Percentiles rank a stretch among this genome's conserved stretches.
Evolutionary conservation across 2,888 invertebrate species (phyloP).

Genomic region (Maniola hyperantus): DNA sequence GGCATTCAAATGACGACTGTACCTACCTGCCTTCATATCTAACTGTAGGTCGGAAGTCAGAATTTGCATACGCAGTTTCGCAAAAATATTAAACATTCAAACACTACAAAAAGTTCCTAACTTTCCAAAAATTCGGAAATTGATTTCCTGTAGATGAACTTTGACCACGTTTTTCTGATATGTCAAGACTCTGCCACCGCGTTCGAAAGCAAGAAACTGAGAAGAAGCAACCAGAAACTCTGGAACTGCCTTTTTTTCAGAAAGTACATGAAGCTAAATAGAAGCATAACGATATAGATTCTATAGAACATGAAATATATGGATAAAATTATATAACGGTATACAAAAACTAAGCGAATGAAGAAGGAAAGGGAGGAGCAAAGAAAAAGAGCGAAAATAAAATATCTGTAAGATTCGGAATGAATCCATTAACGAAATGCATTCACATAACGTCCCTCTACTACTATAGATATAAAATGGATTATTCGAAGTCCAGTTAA

Average conservation of each 20-base stretch:
- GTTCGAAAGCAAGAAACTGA: too few relatives aligned
- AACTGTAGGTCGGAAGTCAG: conserved; percentile 2
- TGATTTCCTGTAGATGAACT: not conserved
- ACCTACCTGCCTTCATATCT: not conserved
- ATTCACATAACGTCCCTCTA: too few relatives aligned
- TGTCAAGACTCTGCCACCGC: too few relatives aligned
- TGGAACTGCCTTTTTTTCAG: too few relatives aligned
- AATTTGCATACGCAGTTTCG: conserved; percentile 4
- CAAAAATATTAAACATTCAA: not conserved
- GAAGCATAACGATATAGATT: not conserved
- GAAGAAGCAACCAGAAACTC: too few relatives aligned
- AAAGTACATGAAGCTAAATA: too few relatives aligned
- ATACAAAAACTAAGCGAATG: too few relatives aligned
- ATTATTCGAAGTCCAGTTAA: not conserved
- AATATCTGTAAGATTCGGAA: not conserved
- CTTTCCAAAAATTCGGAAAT: not conserved
- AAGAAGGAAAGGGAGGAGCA: too few relatives aligned
- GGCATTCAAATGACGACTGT: conserved; percentile 20
- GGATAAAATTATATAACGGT: too few relatives aligned
- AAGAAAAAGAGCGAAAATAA: not conserved
- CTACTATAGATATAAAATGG: not conserved
- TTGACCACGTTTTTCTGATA: too few relatives aligned
- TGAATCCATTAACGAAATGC: not conserved
- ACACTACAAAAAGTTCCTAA: too few relatives aligned
- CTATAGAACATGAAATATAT: not conserved